phyloP scores from a whole-genome alignment of 2,888 invertebrate species.

The Dysmachus trigonus region DNA sequence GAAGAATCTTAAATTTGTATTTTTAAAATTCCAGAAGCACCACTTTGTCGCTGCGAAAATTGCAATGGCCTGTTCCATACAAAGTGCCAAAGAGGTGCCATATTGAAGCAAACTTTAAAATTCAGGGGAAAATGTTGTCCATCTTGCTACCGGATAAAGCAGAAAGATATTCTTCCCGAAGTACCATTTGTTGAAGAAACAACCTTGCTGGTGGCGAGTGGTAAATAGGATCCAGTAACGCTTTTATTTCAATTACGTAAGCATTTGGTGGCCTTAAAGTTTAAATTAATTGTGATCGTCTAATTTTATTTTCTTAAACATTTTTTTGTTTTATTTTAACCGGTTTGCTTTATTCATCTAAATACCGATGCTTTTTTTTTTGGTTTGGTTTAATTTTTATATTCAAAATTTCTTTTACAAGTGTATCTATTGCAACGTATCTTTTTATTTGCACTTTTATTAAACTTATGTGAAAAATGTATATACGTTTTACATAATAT shows the following conservation, averaged over 20 bases:
- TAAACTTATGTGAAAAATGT: not conserved
- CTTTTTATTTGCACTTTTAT: not conserved
- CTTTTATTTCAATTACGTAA: constrained; percentile 2
- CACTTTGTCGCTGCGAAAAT: constrained; percentile 53
- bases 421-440: not conserved
- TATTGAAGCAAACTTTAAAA: constrained; percentile 44
- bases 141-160: constrained; percentile 45
- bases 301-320: not conserved
- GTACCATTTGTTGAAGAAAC: not conserved
- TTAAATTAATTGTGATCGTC: not conserved
- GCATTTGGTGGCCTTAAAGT: constrained; percentile 24
- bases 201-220: not conserved
- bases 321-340: not conserved
- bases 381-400: not conserved
- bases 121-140: constrained; percentile 45
- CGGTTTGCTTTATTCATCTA: not conserved
- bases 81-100: constrained; percentile 53
- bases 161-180: not conserved
- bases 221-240: constrained; percentile 20
- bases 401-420: not conserved
- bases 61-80: constrained; percentile 55
- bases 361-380: not conserved
- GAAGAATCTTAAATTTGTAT: not conserved
- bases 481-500: no score
- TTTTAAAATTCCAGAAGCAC: constrained; percentile 33